phyloP scores from a whole-genome alignment of 2,888 invertebrate genomes.

The Scaptodrosophila latifasciaeformis region DNA sequence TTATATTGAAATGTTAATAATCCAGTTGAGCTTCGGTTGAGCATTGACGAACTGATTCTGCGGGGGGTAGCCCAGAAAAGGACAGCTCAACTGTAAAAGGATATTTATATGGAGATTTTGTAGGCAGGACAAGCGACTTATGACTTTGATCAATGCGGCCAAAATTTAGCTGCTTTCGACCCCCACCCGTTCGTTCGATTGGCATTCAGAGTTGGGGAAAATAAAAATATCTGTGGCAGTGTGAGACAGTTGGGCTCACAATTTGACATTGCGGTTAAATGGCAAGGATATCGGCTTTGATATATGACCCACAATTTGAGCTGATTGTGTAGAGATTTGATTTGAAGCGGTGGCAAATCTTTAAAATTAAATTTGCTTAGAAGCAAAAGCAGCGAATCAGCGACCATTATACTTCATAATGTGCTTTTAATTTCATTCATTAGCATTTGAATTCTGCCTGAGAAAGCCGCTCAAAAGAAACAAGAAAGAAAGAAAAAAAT shows the following conservation, averaged over 20 bases:
- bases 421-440: constrained; percentile 69
- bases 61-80: constrained; percentile 31
- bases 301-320: constrained; percentile 36
- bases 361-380: constrained; percentile 56
- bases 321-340: constrained; percentile 9
- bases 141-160: constrained; percentile 65
- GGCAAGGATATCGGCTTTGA: constrained; percentile 23
- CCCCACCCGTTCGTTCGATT: constrained; percentile 44
- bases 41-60: background rate
- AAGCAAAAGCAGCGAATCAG: constrained; percentile 45
- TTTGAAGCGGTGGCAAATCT: constrained; percentile 38
- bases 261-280: constrained; percentile 56
- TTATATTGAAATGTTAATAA: constrained; percentile 71
- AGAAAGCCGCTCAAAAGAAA: background rate
- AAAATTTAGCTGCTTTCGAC: background rate
- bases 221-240: no score
- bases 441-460: constrained; percentile 41
- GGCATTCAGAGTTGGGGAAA: constrained; percentile 14
- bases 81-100: constrained; percentile 59
- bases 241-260: constrained; percentile 65
- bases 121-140: constrained; percentile 58
- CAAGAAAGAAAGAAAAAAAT: background rate
- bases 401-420: constrained; percentile 64
- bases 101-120: constrained; percentile 68
- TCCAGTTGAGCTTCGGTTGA: constrained; percentile 48